These are phyloP conservation scores for Eustalomyia histrio DNA, from an alignment of 2,888 invertebrate species.

Conservation along the genomic window DNA sequence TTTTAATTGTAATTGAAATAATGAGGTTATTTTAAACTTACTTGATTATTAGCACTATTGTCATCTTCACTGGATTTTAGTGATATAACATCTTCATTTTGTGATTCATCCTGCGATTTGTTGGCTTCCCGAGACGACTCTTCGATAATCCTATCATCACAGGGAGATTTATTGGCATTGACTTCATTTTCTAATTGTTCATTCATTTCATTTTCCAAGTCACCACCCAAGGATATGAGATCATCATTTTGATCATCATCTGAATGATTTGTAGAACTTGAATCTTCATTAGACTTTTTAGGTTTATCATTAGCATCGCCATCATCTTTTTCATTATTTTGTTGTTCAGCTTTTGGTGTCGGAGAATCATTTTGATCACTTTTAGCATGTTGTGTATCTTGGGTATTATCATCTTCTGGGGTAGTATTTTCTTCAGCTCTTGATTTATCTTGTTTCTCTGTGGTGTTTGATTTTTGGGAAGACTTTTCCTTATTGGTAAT, in stretches of 20 bases:
- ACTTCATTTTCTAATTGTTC: conserved; percentile 72
- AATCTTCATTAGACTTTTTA: conserved; percentile 19
- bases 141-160: conserved; percentile 35
- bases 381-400: not conserved
- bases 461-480: not conserved
- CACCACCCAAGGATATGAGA: conserved; percentile 78
- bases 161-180: conserved; percentile 59
- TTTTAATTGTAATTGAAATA: not conserved
- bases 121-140: conserved; percentile 29
- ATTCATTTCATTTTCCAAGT: conserved; percentile 78
- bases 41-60: conserved; percentile 66
- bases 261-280: conserved; percentile 54
- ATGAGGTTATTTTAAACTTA: conserved; percentile 46
- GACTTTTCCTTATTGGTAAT: not conserved
- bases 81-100: conserved; percentile 72
- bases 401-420: conserved; percentile 12
- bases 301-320: not conserved
- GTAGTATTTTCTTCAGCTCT: not conserved
- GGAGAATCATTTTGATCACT: not conserved
- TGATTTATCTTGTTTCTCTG: not conserved
- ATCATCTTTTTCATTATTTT: conserved; percentile 18
- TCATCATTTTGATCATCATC: conserved; percentile 78
- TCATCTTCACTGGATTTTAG: conserved; percentile 76
- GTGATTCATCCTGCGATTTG: conserved; percentile 67
- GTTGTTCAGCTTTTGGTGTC: conserved; percentile 1